phyloP scores from a whole-genome alignment of 2,797 vertebrate species.

The Bradypus variegatus region DNA sequence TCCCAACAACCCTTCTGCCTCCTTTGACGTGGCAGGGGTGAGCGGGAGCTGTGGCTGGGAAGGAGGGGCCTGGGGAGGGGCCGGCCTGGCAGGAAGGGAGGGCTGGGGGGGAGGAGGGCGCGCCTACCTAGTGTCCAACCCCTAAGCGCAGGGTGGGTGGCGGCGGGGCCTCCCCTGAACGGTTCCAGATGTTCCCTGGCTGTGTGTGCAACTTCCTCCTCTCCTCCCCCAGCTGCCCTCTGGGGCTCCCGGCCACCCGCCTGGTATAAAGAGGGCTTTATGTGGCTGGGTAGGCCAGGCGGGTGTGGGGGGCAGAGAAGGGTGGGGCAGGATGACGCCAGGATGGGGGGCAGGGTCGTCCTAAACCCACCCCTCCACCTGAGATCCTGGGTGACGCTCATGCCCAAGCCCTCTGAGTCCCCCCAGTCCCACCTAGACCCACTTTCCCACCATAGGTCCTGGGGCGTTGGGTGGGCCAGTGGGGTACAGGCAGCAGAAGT shows the following conservation, averaged over 20 bases:
- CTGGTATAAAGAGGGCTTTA: constrained; percentile 74
- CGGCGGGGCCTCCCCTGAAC: constrained; percentile 75
- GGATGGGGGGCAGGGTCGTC: not conserved
- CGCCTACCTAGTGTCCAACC: constrained; percentile 65
- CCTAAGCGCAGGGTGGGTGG: constrained; percentile 65
- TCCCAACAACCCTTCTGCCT: constrained; percentile 77
- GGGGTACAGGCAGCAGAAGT: not conserved
- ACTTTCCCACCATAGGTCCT: no score
- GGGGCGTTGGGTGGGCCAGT: not conserved
- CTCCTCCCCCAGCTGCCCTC: constrained; percentile 62
- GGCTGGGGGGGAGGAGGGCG: constrained; percentile 60
- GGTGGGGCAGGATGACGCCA: constrained; percentile 31
- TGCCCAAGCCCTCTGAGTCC: not conserved
- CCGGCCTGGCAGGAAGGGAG: constrained; percentile 58
- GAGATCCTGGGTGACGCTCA: not conserved
- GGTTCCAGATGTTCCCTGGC: constrained; percentile 95
- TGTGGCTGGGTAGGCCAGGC: constrained; percentile 46
- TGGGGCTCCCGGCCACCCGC: constrained; percentile 63
- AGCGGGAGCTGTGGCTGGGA: constrained; percentile 78
- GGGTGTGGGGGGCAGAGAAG: constrained; percentile 9
- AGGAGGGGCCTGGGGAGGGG: constrained; percentile 94
- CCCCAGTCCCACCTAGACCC: not conserved
- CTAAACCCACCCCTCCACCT: constrained; percentile 18
- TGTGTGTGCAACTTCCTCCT: constrained; percentile 62
- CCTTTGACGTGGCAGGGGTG: constrained; percentile 94